phyloP scores from a whole-genome alignment of 2,113 vertebrate genomes.

The Hydrolagus affinis region DNA sequence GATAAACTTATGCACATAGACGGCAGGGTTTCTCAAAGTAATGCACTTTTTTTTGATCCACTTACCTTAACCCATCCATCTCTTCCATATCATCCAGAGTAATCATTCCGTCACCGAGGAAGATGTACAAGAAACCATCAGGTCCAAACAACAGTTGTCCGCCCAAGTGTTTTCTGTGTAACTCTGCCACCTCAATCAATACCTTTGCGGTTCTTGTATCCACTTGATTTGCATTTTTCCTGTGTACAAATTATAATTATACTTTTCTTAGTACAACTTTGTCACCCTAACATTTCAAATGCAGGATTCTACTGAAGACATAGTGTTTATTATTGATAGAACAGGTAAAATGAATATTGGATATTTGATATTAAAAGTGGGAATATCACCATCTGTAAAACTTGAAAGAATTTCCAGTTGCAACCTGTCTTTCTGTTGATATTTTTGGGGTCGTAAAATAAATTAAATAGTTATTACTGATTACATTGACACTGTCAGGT shows the following conservation, averaged over 20 bases:
- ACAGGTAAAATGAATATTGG: too few relatives aligned
- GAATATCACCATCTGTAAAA: too few relatives aligned
- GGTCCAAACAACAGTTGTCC: slow-evolving; percentile 87
- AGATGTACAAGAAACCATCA: slow-evolving; percentile 82
- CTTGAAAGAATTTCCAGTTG: too few relatives aligned
- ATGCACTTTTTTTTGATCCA: slow-evolving; percentile 18
- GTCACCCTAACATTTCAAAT: background rate
- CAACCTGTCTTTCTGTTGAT: too few relatives aligned
- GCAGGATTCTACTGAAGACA: too few relatives aligned
- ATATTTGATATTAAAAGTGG: too few relatives aligned
- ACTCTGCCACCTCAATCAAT: slow-evolving; percentile 91
- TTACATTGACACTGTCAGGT: background rate
- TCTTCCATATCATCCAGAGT: slow-evolving; percentile 98
- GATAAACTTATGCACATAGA: too few relatives aligned
- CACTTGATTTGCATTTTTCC: slow-evolving; percentile 91
- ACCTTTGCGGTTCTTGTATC: slow-evolving; percentile 76
- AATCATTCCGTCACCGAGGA: slow-evolving; percentile 96
- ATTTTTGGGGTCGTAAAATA: background rate
- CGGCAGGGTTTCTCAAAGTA: background rate
- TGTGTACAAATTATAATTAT: slow-evolving; percentile 41
- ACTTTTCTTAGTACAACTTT: background rate
- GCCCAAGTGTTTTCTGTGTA: slow-evolving; percentile 89
- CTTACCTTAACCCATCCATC: slow-evolving; percentile 96
- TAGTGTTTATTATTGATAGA: too few relatives aligned
- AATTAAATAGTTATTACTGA: background rate